These are phyloP conservation scores for Orchesella flavescens DNA, from an alignment of 2,888 invertebrate species.

Conservation along the genomic window DNA sequence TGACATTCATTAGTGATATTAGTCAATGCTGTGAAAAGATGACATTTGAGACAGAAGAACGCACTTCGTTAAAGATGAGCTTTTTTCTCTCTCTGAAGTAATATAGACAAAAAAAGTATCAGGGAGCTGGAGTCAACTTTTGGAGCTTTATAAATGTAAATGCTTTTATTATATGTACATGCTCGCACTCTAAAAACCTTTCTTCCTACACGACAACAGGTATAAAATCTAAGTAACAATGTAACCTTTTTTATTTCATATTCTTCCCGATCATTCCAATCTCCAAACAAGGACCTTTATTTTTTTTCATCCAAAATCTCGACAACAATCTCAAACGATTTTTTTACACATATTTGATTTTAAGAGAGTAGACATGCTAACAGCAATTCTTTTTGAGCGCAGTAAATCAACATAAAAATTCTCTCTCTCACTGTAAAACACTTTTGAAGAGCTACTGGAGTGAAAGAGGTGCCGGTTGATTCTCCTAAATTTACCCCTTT, in stretches of 20 bases:
- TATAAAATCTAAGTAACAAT: neutral
- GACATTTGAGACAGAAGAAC: constrained; percentile 61
- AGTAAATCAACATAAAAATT: constrained; percentile 21
- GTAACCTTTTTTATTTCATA: neutral
- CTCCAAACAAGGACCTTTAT: neutral
- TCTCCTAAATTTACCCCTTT: constrained; percentile 40
- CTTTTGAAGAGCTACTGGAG: constrained; percentile 38
- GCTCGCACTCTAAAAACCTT: neutral
- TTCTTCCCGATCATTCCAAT: neutral
- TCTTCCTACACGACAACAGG: neutral
- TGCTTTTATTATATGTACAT: neutral
- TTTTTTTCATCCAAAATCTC: constrained; percentile 29
- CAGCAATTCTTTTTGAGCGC: constrained; percentile 7
- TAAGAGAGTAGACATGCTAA: constrained; percentile 1
- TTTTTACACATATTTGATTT: constrained; percentile 44
- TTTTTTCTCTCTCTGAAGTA: neutral
- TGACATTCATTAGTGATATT: constrained; percentile 57
- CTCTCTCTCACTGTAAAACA: constrained; percentile 18
- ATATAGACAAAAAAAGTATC: too few relatives aligned
- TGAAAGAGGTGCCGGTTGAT: constrained; percentile 49
- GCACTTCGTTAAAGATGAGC: constrained; percentile 43
- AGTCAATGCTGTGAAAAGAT: constrained; percentile 55
- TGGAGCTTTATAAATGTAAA: neutral
- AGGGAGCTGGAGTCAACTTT: neutral
- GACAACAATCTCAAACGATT: constrained; percentile 30